These are phyloP conservation scores for Spheniscus humboldti DNA, from an alignment of 2,797 vertebrate species.

Conservation along the genomic window DNA sequence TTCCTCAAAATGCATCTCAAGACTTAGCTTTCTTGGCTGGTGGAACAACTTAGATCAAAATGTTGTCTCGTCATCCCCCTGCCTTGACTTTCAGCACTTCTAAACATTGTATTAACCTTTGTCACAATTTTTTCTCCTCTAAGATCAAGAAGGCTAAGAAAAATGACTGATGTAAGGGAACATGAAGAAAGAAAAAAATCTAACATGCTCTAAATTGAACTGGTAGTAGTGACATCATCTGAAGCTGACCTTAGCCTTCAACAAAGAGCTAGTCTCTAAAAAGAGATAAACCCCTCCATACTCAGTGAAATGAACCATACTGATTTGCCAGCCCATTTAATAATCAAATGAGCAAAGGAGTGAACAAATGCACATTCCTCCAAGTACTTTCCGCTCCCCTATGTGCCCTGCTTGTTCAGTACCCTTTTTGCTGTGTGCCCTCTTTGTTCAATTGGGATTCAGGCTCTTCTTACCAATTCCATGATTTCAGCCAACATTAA, in stretches of 20 bases:
- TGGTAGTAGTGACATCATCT: background rate
- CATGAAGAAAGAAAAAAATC: background rate
- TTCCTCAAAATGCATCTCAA: background rate
- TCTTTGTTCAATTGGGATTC: background rate
- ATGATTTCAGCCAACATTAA: background rate
- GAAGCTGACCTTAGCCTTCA: background rate
- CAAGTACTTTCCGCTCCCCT: background rate
- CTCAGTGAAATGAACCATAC: background rate
- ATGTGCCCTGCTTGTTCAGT: background rate
- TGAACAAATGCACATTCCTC: background rate
- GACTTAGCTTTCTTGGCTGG: background rate
- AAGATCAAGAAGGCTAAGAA: background rate
- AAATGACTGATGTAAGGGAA: background rate
- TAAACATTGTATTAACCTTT: background rate
- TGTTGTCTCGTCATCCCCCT: rapidly evolving
- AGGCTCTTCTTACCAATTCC: background rate
- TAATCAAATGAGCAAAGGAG: background rate
- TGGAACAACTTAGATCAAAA: background rate
- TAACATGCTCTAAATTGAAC: background rate
- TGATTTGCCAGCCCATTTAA: background rate
- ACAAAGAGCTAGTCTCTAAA: background rate
- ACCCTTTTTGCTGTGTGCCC: background rate
- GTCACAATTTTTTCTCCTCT: background rate
- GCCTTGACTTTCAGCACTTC: background rate
- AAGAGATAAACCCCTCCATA: background rate